A percentile compares a stretch with the other conserved stretches of the same genome.
These are phyloP conservation scores for Tolmerus cingulatus DNA, from an alignment of 2,888 invertebrate species.

Conservation along the genomic window DNA sequence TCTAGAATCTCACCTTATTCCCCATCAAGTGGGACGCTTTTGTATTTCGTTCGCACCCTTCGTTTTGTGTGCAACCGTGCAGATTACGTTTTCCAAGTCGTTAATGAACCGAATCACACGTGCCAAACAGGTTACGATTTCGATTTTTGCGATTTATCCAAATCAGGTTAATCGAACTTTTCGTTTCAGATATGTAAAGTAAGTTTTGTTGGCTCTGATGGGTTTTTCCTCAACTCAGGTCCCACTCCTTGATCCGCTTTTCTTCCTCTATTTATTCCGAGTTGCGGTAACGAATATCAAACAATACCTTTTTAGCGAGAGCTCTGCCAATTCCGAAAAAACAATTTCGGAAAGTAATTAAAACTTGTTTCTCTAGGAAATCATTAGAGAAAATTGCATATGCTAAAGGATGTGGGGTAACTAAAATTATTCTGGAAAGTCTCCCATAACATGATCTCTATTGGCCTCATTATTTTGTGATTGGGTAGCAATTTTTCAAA, in stretches of 20 bases:
- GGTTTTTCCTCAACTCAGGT: not conserved
- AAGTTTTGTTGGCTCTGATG: not conserved
- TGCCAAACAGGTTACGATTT: not conserved
- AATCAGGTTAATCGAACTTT: not conserved
- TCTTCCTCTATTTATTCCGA: not conserved
- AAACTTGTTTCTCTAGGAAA: not conserved
- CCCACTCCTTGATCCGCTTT: not conserved
- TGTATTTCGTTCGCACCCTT: not conserved
- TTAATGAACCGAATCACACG: not conserved
- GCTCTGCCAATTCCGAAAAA: not conserved
- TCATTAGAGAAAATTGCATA: not conserved
- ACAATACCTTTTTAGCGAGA: not conserved
- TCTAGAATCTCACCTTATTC: not conserved
- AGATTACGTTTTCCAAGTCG: not conserved
- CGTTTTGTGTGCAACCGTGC: not conserved
- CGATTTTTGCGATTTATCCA: not conserved
- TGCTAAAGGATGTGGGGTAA: not conserved
- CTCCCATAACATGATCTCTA: not conserved
- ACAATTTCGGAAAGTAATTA: not conserved
- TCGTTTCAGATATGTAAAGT: not conserved
- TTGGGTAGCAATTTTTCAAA: no score
- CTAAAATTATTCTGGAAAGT: not conserved
- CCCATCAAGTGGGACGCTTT: not conserved
- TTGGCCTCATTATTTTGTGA: no score
- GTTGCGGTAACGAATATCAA: not conserved